phyloP scores from a whole-genome alignment of 1,140 invertebrate genomes.

The Tachypleus tridentatus region DNA sequence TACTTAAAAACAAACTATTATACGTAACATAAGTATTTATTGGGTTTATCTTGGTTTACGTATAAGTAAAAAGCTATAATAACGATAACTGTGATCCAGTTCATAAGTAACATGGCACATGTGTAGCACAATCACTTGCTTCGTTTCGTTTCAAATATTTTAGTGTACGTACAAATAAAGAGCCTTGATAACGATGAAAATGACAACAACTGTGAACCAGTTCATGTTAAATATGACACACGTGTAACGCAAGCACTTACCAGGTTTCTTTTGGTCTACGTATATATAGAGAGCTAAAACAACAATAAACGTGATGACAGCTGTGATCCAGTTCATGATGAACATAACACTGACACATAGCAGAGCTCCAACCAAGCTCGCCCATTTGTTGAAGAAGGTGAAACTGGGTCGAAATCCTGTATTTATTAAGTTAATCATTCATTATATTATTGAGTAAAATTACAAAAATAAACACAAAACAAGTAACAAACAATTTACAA shows the following conservation, averaged over 20 bases:
- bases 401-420: constrained; percentile 43
- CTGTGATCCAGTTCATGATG: constrained; percentile 98
- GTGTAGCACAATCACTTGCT: constrained; percentile 62
- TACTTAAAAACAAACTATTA: too few relatives aligned
- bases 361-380: constrained; percentile 78
- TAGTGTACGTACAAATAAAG: too few relatives aligned
- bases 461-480: constrained; percentile 36
- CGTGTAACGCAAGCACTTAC: constrained; percentile 57
- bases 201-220: constrained; percentile 44
- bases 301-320: constrained; percentile 86
- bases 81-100: too few relatives aligned
- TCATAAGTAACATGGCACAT: constrained; percentile 96
- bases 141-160: too few relatives aligned
- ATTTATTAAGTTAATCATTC: neutral
- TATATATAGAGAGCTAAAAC: constrained; percentile 96
- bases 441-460: constrained; percentile 39
- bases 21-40: too few relatives aligned
- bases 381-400: constrained; percentile 50
- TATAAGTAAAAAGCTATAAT: too few relatives aligned
- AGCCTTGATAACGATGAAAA: constrained; percentile 44
- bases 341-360: constrained; percentile 98
- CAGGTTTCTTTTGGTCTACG: constrained; percentile 64
- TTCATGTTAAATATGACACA: constrained; percentile 98
- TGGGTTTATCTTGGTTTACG: too few relatives aligned
- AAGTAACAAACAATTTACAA: constrained; percentile 26